These are phyloP conservation scores for Aspidoscelis tigris DNA, from an alignment of 2,113 vertebrate species.

Conservation along the genomic window DNA sequence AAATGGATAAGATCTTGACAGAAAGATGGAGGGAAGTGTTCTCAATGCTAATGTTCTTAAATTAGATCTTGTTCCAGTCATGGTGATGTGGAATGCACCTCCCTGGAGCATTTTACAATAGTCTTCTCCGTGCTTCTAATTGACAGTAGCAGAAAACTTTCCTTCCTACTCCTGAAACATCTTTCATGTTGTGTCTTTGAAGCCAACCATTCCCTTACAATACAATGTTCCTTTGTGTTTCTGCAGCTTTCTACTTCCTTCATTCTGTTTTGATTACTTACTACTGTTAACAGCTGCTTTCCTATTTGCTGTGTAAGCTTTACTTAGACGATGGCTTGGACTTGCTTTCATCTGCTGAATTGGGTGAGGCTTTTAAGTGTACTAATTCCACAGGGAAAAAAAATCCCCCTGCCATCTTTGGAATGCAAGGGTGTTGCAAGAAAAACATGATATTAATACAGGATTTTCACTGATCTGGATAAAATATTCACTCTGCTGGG, in stretches of 20 bases:
- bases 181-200: constrained; percentile 10
- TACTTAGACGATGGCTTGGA: accelerated
- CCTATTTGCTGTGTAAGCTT: neutral
- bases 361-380: constrained; percentile 22
- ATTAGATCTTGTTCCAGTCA: constrained; percentile 10
- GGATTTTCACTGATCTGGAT: constrained; percentile 39
- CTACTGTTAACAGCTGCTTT: constrained; percentile 39
- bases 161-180: neutral
- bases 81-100: neutral
- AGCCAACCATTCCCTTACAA: neutral
- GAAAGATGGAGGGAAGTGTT: neutral
- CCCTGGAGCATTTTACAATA: constrained; percentile 9
- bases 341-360: constrained; percentile 10
- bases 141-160: constrained; percentile 22
- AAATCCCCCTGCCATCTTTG: constrained; percentile 38
- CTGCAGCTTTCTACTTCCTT: constrained; percentile 20
- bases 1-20: neutral
- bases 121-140: neutral
- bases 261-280: constrained; percentile 21
- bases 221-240: constrained; percentile 32
- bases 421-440: constrained; percentile 22
- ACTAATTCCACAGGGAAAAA: constrained; percentile 2
- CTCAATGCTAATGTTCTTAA: neutral
- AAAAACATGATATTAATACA: constrained; percentile 33
- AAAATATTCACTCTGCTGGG: constrained; percentile 19